These are phyloP conservation scores for Leptobrachium ailaonicum DNA, from an alignment of 2,113 vertebrate genomes.

Conservation along the genomic window DNA sequence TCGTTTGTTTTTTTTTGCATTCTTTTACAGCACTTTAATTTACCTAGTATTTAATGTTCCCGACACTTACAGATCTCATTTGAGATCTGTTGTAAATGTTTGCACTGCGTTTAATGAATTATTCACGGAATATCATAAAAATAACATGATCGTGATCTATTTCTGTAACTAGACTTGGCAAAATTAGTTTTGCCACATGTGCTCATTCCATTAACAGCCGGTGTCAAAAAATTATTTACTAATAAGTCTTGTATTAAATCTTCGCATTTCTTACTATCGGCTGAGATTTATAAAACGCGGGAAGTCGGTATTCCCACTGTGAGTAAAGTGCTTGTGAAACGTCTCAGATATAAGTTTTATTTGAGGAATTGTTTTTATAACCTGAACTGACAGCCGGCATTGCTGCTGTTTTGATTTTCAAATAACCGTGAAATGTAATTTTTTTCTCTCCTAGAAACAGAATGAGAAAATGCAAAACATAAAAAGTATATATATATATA, in stretches of 20 bases:
- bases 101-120: slow-evolving; percentile 48
- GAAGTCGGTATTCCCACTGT: slow-evolving; percentile 38
- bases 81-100: slow-evolving; percentile 49
- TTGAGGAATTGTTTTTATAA: slow-evolving; percentile 49
- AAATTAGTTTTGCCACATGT: slow-evolving; percentile 49
- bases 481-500: too few species aligned
- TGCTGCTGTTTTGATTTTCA: slow-evolving; percentile 44
- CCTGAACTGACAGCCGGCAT: slow-evolving; percentile 36
- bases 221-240: slow-evolving; percentile 43
- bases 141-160: slow-evolving; percentile 49
- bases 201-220: slow-evolving; percentile 43
- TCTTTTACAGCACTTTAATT: slow-evolving; percentile 46
- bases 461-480: neutral
- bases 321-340: slow-evolving; percentile 42
- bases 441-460: slow-evolving; percentile 24
- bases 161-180: slow-evolving; percentile 43
- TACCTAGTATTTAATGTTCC: slow-evolving; percentile 45
- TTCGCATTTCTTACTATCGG: slow-evolving; percentile 12
- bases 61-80: slow-evolving; percentile 48
- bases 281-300: slow-evolving; percentile 40
- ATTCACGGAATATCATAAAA: slow-evolving; percentile 51
- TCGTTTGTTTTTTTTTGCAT: neutral
- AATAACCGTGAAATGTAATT: slow-evolving; percentile 46
- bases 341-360: slow-evolving; percentile 35
- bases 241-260: slow-evolving; percentile 45